Evolutionary conservation across 2,888 invertebrate genomes (phyloP), one percentile per base, ranked within the genome.

Genomic region (Drosophila algonquin): DNA sequence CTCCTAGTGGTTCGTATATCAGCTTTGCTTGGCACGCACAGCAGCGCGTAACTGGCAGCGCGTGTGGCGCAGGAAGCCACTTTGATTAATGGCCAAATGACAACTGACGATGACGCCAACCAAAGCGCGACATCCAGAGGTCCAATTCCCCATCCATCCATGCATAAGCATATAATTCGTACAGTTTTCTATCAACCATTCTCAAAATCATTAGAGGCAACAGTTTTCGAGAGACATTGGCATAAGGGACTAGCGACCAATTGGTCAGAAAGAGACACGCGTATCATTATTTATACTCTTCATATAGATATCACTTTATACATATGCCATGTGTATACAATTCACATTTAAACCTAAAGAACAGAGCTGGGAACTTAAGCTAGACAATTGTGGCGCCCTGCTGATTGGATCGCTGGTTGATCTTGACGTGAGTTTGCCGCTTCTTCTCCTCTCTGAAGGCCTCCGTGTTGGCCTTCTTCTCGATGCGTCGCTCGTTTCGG

Each of bases 381-480:
- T 82, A 78, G 59, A 92, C 69, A 63, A 96, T 95, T 90, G 93
- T 94, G 87, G 95, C 95, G 58, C 96, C 96, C 90, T 96, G 96
- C 72, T 96, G 93, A 90, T 96, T 96, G 87, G 94, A 94, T 90
- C 93, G 95, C 84, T 96, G 96, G 91, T 97, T 97, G 73, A 96
- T 91, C 86, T 94, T 92, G 54, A 96, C 95, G 91, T 96, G 96
- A 89, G 95, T 95, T 89, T 97, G 96, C 4, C 95, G 93, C 86
- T 96, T 96, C 92, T 96, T 95, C 89, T 97, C 97, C 80, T 97
- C 96, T 89, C 96, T 97, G 90, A 98, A 98, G 0, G 96, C 97
- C 44, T 94, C 93, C 12, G 94, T 93, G 89, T 97, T 98, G 0
- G 95, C 94, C 90, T 97, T 98, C 92, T 95, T 95, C 90, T 98